Evolutionary conservation across 1,140 invertebrate species (phyloP).

Genomic region (Brachionus manjavacas): DNA sequence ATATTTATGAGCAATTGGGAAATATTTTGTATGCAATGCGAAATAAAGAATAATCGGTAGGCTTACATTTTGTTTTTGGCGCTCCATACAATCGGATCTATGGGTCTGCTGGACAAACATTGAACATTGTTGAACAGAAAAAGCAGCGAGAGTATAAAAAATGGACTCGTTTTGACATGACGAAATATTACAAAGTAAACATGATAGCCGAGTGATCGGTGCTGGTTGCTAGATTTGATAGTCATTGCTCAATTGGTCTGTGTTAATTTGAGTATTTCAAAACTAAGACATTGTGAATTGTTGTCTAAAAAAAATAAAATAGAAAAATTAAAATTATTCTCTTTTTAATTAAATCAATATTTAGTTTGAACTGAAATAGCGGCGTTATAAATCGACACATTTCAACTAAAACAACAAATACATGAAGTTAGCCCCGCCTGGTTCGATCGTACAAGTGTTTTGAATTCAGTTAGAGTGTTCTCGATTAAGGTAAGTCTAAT

Average conservation of each 20-base stretch:
- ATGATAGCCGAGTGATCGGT: background rate
- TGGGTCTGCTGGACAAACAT: slow-evolving; percentile 2
- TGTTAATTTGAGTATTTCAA: background rate
- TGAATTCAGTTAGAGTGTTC: slow-evolving; percentile 1
- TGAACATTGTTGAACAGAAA: background rate
- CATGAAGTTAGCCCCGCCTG: background rate
- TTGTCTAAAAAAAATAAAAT: background rate
- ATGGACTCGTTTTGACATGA: background rate
- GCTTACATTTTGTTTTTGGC: slow-evolving; percentile 26
- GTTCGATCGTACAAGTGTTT: background rate
- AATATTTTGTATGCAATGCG: too few relatives aligned
- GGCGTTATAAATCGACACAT: background rate
- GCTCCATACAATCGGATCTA: slow-evolving; percentile 27
- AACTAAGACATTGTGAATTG: background rate
- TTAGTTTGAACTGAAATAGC: background rate
- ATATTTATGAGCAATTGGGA: too few relatives aligned
- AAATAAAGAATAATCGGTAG: too few relatives aligned
- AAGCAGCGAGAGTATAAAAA: background rate
- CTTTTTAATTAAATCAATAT: slow-evolving; percentile 38
- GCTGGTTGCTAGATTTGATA: background rate
- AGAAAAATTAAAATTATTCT: slow-evolving; percentile 6
- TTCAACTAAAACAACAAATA: background rate
- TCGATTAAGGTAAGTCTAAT: background rate
- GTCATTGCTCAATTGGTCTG: background rate
- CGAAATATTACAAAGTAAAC: background rate